Evolutionary conservation across 37 sponge, comb jelly and placozoan species (phyloP).

Genomic region (Agelas oroides): DNA sequence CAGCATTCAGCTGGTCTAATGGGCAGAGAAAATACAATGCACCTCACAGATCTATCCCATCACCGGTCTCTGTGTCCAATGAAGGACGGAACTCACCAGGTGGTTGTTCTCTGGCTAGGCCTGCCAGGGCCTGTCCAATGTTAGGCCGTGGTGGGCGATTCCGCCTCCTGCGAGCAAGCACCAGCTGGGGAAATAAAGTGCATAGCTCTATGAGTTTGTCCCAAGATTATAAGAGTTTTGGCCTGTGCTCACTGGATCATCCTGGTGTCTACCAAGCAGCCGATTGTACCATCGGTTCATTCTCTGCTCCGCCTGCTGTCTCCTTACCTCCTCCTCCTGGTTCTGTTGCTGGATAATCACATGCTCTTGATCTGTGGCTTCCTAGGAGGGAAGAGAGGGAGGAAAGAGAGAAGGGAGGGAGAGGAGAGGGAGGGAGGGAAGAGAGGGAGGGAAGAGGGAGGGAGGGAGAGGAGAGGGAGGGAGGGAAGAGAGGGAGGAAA

Average conservation of each 20-base stretch:
- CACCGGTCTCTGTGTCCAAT: no score
- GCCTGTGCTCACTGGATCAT: conserved; percentile 26
- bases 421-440: neutral
- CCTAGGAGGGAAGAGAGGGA: neutral
- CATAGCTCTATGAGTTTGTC: no score
- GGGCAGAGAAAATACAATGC: no score
- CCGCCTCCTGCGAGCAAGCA: neutral
- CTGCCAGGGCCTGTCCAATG: conserved; percentile 78
- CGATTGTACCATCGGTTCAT: conserved; percentile 52
- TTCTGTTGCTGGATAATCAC: neutral
- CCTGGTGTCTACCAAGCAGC: conserved; percentile 43
- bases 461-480: conserved; percentile 2
- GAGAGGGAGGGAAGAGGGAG: neutral
- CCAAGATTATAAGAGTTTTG: no score
- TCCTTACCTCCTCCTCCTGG: conserved; percentile 14
- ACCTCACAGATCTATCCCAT: no score
- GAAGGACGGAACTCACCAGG: conserved; percentile 3
- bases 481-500: neutral
- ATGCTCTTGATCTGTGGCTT: neutral
- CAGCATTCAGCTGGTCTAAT: neutral
- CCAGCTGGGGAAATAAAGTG: neutral
- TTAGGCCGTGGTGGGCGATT: conserved; percentile 48
- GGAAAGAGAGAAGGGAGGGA: neutral
- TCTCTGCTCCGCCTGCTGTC: conserved; percentile 24
- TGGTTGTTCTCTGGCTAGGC: conserved; percentile 73